These are phyloP conservation scores for Caerostris darwini DNA, from an alignment of 1,140 invertebrate species.

Conservation along the genomic window DNA sequence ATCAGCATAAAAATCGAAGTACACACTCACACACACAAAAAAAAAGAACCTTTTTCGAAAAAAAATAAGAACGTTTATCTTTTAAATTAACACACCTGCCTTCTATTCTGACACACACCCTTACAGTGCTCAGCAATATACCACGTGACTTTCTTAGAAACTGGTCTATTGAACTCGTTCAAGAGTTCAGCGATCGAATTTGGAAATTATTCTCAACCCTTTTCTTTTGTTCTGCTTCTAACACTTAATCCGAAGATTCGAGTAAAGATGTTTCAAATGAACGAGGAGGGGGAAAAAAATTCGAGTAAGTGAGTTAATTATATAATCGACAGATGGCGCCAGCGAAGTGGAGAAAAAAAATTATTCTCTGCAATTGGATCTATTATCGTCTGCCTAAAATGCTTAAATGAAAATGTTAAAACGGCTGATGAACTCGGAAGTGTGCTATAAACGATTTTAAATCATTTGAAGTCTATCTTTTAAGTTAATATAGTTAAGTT, in stretches of 20 bases:
- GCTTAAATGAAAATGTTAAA: background rate
- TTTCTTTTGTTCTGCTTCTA: background rate
- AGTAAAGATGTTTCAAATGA: background rate
- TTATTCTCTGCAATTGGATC: background rate
- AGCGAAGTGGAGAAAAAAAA: background rate
- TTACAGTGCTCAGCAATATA: background rate
- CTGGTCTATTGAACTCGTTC: constrained; percentile 32
- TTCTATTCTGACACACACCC: background rate
- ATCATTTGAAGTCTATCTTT: background rate
- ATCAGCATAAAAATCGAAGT: background rate
- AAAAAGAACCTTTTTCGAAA: background rate
- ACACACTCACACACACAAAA: background rate
- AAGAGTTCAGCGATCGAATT: constrained; percentile 46
- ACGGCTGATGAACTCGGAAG: constrained; percentile 11
- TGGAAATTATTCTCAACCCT: background rate
- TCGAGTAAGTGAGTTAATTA: constrained; percentile 46
- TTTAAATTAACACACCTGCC: background rate
- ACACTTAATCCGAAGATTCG: background rate
- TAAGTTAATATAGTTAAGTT: too few species aligned
- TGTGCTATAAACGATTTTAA: background rate
- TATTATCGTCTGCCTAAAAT: constrained; percentile 20
- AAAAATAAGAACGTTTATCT: background rate
- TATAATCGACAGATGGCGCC: constrained; percentile 59
- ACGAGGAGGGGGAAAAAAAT: background rate
- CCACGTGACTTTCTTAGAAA: background rate